Base-by-base conservation (phyloP, 2,113 vertebrate species). In the Octodon degus region DNA sequence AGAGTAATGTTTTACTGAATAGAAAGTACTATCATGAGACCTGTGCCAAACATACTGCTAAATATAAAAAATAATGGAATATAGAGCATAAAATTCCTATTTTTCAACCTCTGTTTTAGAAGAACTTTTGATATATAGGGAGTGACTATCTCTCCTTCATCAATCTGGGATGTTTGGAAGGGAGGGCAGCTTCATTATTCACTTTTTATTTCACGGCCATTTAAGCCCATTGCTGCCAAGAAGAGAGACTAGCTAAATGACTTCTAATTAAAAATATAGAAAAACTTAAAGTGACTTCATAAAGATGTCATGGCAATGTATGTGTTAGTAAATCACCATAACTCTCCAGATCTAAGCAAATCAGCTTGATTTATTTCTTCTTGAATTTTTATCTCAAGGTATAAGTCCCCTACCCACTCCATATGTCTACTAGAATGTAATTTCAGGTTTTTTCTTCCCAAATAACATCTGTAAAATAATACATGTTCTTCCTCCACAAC, bases 191-290 rank as follows among this genome's bases (percentile, higher is more conserved):
- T 34, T 92, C 89, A 86, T 92, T 83, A 89, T 83, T 94, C 96
- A 95, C 63, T 86, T 97, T 95, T 97, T 93, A 97, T 92, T 94
- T 83, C 30, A 53, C 1, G 88, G 65, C 32, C 77, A 88, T 96
- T 93, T 94, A 85, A 91, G 58, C 86, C 70, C 93, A 90, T 58
- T 83, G 72, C 95, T 89, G 93, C 72, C 92, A 92, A 83, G 67
- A 82, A 34, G 72, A 95, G 77, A 32, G 90, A 90, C 27, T n/a
- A 32, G 82, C 72, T 95, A 97, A 96, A 88, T 68, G 92, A 94
- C 72, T 97, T 94, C 87, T 97, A 97, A 98, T 96, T 96, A 97
- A 95, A 96, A 98, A 92, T 95, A 95, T 24, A 95, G 90, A 94
- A 72, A 97, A 70, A 79, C 67, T 93, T 90, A 90, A 95, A 97